Evolutionary conservation across 2,113 vertebrate species (phyloP).

Genomic region (Pheucticus melanocephalus): DNA sequence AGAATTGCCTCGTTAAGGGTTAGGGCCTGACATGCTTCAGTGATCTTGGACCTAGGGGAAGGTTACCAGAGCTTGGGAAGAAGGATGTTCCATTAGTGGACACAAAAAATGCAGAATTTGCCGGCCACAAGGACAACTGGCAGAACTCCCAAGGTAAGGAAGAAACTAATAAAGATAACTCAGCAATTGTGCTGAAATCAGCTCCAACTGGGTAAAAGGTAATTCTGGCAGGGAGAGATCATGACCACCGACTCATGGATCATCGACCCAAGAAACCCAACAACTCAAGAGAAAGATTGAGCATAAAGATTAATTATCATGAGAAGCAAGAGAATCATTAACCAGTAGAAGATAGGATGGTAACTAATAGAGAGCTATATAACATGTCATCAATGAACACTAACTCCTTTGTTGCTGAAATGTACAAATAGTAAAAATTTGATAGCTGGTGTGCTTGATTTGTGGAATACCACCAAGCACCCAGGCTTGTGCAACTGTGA

Average conservation of each 20-base stretch:
- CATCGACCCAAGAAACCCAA: background rate
- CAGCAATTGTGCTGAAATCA: background rate
- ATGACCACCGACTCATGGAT: rapidly evolving
- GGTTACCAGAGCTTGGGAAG: background rate
- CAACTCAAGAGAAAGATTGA: background rate
- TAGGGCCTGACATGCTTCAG: background rate
- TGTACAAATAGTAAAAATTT: background rate
- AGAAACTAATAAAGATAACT: background rate
- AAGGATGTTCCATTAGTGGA: background rate
- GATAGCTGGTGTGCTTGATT: background rate
- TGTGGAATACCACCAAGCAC: background rate
- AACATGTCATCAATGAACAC: background rate
- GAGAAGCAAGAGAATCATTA: background rate
- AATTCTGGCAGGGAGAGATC: background rate
- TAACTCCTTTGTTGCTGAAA: background rate
- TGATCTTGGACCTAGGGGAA: background rate
- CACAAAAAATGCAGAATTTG: background rate
- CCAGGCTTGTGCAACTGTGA: background rate
- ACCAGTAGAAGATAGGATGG: background rate
- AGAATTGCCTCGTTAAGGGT: background rate
- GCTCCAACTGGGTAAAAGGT: background rate
- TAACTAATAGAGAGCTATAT: background rate
- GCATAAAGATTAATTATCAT: background rate
- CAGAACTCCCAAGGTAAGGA: background rate
- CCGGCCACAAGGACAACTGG: background rate